Percentiles rank a stretch among this genome's conserved stretches.
These are phyloP conservation scores for Andrena camellia DNA, from an alignment of 2,888 invertebrate species.

Conservation along the genomic window DNA sequence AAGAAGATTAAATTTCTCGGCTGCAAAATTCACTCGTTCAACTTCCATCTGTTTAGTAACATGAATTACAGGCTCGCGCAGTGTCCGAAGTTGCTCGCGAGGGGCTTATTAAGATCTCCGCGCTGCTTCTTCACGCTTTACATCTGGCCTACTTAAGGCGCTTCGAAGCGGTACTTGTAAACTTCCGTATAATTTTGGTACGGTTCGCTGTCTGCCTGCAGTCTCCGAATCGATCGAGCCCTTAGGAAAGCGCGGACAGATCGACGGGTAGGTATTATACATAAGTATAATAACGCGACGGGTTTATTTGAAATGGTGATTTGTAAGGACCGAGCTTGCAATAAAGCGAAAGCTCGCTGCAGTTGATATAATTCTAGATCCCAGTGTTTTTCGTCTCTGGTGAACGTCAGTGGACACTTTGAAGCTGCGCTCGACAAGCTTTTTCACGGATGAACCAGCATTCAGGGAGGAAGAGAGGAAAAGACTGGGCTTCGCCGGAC, in stretches of 20 bases:
- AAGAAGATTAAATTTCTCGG: background rate
- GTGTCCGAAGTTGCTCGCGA: slow-evolving; percentile 39
- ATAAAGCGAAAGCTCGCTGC: too few relatives aligned
- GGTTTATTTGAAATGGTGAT: too few relatives aligned
- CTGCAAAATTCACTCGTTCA: background rate
- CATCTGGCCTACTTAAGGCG: slow-evolving; percentile 41
- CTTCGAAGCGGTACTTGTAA: slow-evolving; percentile 7
- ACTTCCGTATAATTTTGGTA: slow-evolving; percentile 43
- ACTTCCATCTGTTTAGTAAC: slow-evolving; percentile 15
- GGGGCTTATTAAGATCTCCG: slow-evolving; percentile 49
- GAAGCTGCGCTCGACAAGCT: background rate
- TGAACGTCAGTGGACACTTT: background rate
- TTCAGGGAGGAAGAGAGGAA: background rate
- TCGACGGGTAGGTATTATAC: background rate
- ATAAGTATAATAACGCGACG: too few relatives aligned
- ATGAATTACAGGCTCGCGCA: background rate
- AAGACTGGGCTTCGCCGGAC: slow-evolving; percentile 42
- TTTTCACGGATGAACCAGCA: slow-evolving; percentile 2
- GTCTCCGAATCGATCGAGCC: slow-evolving; percentile 2
- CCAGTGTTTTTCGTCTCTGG: background rate
- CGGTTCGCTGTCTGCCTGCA: background rate
- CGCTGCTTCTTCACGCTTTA: slow-evolving; percentile 40
- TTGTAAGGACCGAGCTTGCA: too few relatives aligned
- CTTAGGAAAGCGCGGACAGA: background rate
- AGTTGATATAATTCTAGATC: background rate